Conservation (phyloP, 2,113 vertebrate species). For the Hystrix brachyura region DNA sequence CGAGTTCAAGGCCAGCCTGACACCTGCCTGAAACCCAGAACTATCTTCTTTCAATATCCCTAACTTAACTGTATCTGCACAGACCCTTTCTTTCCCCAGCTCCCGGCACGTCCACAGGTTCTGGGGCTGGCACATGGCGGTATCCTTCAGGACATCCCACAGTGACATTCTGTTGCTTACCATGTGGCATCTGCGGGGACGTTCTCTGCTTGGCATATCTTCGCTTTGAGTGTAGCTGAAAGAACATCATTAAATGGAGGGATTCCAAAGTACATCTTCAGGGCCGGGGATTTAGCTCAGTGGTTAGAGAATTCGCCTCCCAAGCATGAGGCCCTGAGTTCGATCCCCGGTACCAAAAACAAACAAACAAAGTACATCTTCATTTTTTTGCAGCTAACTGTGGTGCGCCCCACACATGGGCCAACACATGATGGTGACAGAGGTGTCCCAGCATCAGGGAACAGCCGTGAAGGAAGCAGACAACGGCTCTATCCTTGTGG, state of each 20-base stretch:
- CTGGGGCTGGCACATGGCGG: background rate
- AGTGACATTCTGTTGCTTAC: background rate
- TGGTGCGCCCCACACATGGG: background rate
- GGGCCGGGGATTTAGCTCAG: too few relatives aligned
- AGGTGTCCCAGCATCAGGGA: too few relatives aligned
- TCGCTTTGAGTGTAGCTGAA: background rate
- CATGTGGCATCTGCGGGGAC: too few relatives aligned
- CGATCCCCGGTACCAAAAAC: too few relatives aligned
- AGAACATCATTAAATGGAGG: background rate
- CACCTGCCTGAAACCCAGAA: background rate
- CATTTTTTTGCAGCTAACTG: background rate
- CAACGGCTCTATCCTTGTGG: background rate
- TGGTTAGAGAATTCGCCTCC: too few relatives aligned
- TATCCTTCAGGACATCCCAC: background rate
- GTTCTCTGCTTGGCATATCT: background rate
- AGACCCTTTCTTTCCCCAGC: background rate
- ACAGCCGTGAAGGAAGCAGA: background rate
- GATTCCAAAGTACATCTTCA: too few relatives aligned
- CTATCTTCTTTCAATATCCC: background rate
- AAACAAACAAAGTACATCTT: background rate
- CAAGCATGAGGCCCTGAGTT: too few relatives aligned
- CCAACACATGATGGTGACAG: too few relatives aligned
- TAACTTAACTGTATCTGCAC: background rate
- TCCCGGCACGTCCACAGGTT: background rate
- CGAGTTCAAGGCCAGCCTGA: too few relatives aligned